phyloP scores from a whole-genome alignment of 1,140 invertebrate genomes.

The Zophobas morio region DNA sequence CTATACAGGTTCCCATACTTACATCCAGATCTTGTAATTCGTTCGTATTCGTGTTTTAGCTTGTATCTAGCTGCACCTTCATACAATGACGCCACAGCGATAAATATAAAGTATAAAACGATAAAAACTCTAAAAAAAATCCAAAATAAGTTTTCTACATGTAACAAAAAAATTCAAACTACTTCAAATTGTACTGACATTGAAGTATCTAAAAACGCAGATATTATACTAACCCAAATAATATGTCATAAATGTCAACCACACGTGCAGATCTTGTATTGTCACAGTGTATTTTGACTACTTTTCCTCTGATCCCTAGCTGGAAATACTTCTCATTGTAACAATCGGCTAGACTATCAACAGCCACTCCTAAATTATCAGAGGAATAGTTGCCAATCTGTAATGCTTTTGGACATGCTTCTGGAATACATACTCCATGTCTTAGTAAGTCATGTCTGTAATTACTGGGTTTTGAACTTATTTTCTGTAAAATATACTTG shows the following conservation, averaged over 20 bases:
- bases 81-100: constrained; percentile 52
- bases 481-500: constrained; percentile 46
- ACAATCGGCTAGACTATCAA: constrained; percentile 45
- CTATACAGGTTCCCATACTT: background rate
- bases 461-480: constrained; percentile 51
- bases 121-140: constrained; percentile 51
- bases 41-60: constrained; percentile 28
- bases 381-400: background rate
- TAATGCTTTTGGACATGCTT: constrained; percentile 26
- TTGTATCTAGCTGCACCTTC: constrained; percentile 52
- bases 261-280: constrained; percentile 18
- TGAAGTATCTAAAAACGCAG: background rate
- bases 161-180: constrained; percentile 15
- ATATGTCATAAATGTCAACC: constrained; percentile 49
- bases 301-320: constrained; percentile 44
- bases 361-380: background rate
- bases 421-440: constrained; percentile 55
- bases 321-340: constrained; percentile 50
- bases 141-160: background rate
- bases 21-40: constrained; percentile 9
- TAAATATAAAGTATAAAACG: constrained; percentile 44
- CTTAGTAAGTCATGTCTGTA: constrained; percentile 54
- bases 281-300: constrained; percentile 47
- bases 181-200: background rate
- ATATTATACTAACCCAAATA: constrained; percentile 47